phyloP scores from a whole-genome alignment of 2,888 invertebrate species.

The Lithophane ornitopus region DNA sequence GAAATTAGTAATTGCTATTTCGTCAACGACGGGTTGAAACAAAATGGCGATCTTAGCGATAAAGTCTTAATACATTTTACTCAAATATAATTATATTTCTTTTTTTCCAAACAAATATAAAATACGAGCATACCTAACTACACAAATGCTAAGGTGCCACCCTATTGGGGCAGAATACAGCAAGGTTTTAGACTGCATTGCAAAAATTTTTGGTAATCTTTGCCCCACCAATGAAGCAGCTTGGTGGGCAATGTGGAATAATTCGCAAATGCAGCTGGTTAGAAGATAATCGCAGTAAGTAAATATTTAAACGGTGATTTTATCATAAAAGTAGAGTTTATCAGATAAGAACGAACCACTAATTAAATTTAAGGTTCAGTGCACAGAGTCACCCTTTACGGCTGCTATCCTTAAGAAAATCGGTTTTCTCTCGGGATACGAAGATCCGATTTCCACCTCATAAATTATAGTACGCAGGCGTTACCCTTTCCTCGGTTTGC shows the following conservation, averaged over 20 bases:
- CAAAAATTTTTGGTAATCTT: too few species aligned
- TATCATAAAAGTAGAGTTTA: slow-evolving; percentile 6
- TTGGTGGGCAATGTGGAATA: too few species aligned
- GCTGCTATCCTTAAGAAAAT: slow-evolving; percentile 11
- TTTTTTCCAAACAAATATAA: too few species aligned
- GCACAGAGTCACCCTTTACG: not conserved
- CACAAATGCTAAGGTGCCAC: too few species aligned
- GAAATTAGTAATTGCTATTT: not conserved
- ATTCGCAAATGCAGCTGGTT: not conserved
- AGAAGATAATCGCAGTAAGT: not conserved
- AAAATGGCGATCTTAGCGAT: not conserved
- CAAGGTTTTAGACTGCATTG: too few species aligned
- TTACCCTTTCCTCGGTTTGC: slow-evolving; percentile 2
- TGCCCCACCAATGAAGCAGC: too few species aligned
- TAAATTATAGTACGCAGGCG: slow-evolving; percentile 33
- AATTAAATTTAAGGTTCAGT: slow-evolving; percentile 24
- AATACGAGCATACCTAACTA: too few species aligned
- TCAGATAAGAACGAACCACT: not conserved
- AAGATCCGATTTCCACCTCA: slow-evolving; percentile 28
- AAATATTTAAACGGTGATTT: not conserved
- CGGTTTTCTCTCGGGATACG: not conserved
- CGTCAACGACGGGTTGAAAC: not conserved
- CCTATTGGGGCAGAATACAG: too few species aligned
- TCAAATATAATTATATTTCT: too few species aligned
- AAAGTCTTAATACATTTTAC: too few species aligned